Evolutionary conservation across 2,113 vertebrate genomes (phyloP), one percentile per base, ranked within the genome.

Genomic region (Eubucco bourcierii): DNA sequence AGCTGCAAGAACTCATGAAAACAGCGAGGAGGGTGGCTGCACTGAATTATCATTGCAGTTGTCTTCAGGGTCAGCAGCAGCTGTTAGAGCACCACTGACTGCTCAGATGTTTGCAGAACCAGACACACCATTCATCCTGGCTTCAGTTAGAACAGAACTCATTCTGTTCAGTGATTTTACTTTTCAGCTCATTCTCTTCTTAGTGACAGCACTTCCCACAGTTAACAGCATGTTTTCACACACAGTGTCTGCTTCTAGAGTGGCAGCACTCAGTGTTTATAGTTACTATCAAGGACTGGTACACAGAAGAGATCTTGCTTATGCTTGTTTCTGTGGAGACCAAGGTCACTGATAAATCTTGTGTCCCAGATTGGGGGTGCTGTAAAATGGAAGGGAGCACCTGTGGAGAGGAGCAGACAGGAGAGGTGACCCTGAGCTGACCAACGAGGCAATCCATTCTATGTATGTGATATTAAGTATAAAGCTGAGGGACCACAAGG

Each of bases 21-120:
- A 66, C 2, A 16, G 17, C 16, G 47, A 70, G 60, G 34, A 60
- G 12, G 23, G 19, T 1, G 2, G 44, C 3, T 72, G 70, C 61
- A 47, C 70, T 47, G 33, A 80, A 23, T 56, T 63, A 15, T 6
- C 80, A 53, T 1, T 53, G 73, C 77, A 76, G 44, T 21, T 75
- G 44, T 18, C 59, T 58, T 59, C 61, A 58, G 15, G 27, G 11
- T 31, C 65, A 61, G 53, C 9, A 78, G 4, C 27, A 68, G 61
- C 28, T 90, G 21, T 24, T 47, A 29, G 0, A 0, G 47, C 33
- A 47, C 53, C 23, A 13, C 0, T 1, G 21, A 47, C 11, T 15
- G 24, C 21, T 83, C 44, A 67, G n/a, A 20, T n/a, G 20, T 56
- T 60, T 71, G 17, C 3, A 55, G 61, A 80, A 52, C 1, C 47